Conservation (phyloP, 2,113 vertebrate species). For the Pedetes capensis region DNA sequence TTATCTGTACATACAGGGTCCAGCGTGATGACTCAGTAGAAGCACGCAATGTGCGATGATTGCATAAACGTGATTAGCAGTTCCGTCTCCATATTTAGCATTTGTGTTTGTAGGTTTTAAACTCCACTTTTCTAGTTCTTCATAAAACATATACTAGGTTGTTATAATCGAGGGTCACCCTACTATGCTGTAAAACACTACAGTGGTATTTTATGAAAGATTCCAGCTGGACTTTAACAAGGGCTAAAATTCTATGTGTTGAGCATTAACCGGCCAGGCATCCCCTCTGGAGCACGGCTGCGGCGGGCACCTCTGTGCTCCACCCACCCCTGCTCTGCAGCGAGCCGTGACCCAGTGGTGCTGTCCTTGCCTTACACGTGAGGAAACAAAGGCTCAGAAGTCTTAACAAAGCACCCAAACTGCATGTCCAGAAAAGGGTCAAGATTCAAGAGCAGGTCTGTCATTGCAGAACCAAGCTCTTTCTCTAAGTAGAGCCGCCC, state of each 20-base stretch:
- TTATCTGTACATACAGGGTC: not conserved
- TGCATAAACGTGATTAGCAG: not conserved
- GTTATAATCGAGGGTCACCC: not conserved
- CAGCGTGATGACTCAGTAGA: no score
- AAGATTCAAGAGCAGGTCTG: not conserved
- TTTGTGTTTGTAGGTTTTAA: not conserved
- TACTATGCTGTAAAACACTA: no score
- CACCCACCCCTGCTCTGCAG: no score
- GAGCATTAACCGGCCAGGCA: not conserved
- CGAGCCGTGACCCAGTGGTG: not conserved
- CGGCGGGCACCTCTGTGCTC: rapidly evolving
- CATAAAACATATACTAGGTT: not conserved
- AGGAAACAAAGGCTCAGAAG: not conserved
- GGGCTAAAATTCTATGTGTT: not conserved
- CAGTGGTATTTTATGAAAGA: not conserved
- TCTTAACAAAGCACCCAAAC: not conserved
- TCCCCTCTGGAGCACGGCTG: rapidly evolving
- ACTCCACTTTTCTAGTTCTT: not conserved
- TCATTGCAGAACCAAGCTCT: not conserved
- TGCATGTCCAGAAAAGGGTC: not conserved
- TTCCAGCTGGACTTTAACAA: not conserved
- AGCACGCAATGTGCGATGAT: not conserved
- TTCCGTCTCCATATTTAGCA: not conserved
- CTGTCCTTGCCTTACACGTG: rapidly evolving
- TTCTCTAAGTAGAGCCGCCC: not conserved